phyloP scores from a whole-genome alignment of 1,140 invertebrate species.

The Potamilus streckersoni region DNA sequence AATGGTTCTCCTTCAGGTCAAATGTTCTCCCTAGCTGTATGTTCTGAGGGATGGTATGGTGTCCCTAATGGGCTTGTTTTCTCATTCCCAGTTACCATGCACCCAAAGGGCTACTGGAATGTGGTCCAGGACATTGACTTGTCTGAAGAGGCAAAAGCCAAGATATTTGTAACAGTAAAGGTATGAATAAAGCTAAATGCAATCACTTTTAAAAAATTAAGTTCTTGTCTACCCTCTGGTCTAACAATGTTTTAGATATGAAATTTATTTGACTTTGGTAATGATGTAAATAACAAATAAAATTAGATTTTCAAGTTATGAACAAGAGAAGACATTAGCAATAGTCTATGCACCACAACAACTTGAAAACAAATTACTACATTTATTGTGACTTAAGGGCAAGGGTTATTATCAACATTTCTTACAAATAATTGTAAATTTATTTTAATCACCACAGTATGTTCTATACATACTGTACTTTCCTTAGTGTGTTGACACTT shows the following conservation, averaged over 20 bases:
- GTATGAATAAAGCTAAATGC: slow-evolving; percentile 23
- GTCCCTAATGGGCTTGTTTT: slow-evolving; percentile 62
- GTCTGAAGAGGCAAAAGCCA: slow-evolving; percentile 47
- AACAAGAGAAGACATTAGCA: background rate
- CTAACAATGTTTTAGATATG: background rate
- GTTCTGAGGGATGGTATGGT: slow-evolving; percentile 65
- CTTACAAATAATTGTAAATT: too few relatives aligned
- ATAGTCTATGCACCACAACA: background rate
- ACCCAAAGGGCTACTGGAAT: slow-evolving; percentile 59
- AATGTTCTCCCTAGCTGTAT: slow-evolving; percentile 59
- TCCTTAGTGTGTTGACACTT: too few relatives aligned
- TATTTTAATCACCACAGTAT: too few relatives aligned
- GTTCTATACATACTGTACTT: too few relatives aligned
- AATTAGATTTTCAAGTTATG: background rate
- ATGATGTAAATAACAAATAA: background rate
- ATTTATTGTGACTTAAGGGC: too few relatives aligned
- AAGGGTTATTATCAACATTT: too few relatives aligned
- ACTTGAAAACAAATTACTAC: too few relatives aligned
- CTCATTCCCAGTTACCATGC: slow-evolving; percentile 61
- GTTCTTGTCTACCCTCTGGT: background rate
- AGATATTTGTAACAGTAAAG: slow-evolving; percentile 44
- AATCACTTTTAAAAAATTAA: background rate
- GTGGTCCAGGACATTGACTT: slow-evolving; percentile 62
- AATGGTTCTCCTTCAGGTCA: slow-evolving; percentile 54
- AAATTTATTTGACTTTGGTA: background rate